These are phyloP conservation scores for Tapera naevia DNA, from an alignment of 2,797 vertebrate genomes.

Conservation along the genomic window DNA sequence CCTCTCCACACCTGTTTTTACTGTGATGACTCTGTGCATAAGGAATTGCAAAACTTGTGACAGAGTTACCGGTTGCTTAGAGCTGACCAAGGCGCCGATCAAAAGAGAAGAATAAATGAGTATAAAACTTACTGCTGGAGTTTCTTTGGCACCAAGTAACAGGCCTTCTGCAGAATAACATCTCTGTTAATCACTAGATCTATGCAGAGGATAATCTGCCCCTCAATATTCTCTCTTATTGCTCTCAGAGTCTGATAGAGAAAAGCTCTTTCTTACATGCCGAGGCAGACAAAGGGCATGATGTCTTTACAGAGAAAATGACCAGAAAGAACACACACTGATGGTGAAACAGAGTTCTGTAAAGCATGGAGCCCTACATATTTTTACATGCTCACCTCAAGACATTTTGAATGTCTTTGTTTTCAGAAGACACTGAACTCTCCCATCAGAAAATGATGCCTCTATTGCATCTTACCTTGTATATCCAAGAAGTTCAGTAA, in stretches of 20 bases:
- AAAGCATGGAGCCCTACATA: too few relatives aligned
- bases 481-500: neutral
- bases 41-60: neutral
- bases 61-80: neutral
- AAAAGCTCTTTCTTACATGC: neutral
- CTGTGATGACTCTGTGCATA: neutral
- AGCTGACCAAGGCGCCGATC: neutral
- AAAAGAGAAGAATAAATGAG: neutral
- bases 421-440: neutral
- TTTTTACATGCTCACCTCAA: neutral
- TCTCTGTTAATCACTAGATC: neutral
- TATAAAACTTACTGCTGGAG: neutral
- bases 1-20: neutral
- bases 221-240: fast-evolving
- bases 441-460: neutral
- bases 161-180: neutral
- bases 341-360: neutral
- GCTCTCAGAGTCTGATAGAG: neutral
- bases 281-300: neutral
- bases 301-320: neutral
- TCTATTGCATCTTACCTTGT: neutral
- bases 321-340: neutral
- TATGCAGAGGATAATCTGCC: neutral
- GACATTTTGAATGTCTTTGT: neutral
- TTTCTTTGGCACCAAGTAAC: neutral